Evolutionary conservation across 2,888 invertebrate genomes (phyloP), one percentile per base, ranked within the genome.

Genomic region (Acrocera orbiculus): DNA sequence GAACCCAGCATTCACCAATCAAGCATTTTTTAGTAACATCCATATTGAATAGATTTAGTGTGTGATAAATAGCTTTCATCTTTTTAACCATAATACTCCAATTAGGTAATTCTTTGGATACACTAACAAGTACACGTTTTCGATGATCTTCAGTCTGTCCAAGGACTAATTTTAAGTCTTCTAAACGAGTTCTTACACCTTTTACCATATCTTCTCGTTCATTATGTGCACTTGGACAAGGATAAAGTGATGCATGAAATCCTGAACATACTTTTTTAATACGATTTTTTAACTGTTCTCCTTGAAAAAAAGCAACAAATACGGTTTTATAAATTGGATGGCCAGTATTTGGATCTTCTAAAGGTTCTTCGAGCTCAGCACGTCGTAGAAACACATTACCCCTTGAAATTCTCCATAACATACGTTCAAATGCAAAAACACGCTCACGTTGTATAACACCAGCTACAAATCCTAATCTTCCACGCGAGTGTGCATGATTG

Each of bases 21-120:
- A 87, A 66, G 53, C 86, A 87, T 52, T 87, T 87, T 59, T 82
- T 81, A 2, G 85, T 78, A 7, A 87, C 82, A 52, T 90, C 89
- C 65, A 87, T 72, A 53, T 81, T 90, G 63, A 90, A 89, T 62
- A 86, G 70, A 61, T 92, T 93, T 46, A 92, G 66, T 1, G 83
- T 87, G 54, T 90, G 86, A 61, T 90, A 93, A 51, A 92, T 89
- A 3, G 90, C 89, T 56, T 93, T 93, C 69, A 83, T 81, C 56
- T 85, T 83, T 30, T 74, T 67, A 10, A 83, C 79, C 69, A 82
- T 81, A 15, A 82, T 69, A 43, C 68, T 69, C 87, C 87, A 89
- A 44, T 72, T 73, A 36, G 80, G 76, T 41, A 89, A 58, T 51
- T 82, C 79, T 49, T 80, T 78, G 5, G 85, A 76, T 0, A 86